These are phyloP conservation scores for Macrobrachium nipponense DNA, from an alignment of 1,140 invertebrate genomes.

Conservation along the genomic window DNA sequence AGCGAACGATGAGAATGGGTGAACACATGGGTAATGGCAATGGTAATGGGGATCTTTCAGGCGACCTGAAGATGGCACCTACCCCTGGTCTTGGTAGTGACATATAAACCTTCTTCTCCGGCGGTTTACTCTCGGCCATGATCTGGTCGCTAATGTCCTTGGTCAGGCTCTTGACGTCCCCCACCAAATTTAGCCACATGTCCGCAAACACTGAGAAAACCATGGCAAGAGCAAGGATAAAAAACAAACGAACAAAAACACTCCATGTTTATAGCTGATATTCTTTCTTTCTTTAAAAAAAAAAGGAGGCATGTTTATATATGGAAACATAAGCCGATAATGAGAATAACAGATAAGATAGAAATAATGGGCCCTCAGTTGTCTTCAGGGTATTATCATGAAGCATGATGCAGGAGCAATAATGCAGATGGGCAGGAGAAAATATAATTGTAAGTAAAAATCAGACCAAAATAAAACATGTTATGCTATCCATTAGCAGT, in stretches of 20 bases:
- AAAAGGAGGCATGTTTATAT: too few relatives aligned
- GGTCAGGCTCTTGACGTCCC: constrained; percentile 86
- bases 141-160: constrained; percentile 91
- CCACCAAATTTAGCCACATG: constrained; percentile 95
- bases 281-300: too few relatives aligned
- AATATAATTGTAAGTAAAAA: too few relatives aligned
- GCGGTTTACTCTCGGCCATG: constrained; percentile 73
- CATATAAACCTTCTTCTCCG: constrained; percentile 93
- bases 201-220: constrained; percentile 85
- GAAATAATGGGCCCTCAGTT: too few relatives aligned
- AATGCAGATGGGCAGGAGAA: not conserved
- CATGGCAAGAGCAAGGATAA: not conserved
- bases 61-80: constrained; percentile 69
- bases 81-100: constrained; percentile 94
- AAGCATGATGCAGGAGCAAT: constrained; percentile 30
- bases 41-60: not conserved
- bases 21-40: not conserved
- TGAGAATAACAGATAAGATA: not conserved
- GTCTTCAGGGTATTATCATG: not conserved
- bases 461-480: not conserved
- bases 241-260: not conserved
- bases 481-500: constrained; percentile 20
- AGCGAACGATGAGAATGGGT: not conserved
- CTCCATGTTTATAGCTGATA: too few relatives aligned
- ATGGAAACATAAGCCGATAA: constrained; percentile 10